Percentiles rank a stretch among this genome's conserved stretches.
phyloP scores from a whole-genome alignment of 2,113 vertebrate species.

The Campylomormyrus numenius region DNA sequence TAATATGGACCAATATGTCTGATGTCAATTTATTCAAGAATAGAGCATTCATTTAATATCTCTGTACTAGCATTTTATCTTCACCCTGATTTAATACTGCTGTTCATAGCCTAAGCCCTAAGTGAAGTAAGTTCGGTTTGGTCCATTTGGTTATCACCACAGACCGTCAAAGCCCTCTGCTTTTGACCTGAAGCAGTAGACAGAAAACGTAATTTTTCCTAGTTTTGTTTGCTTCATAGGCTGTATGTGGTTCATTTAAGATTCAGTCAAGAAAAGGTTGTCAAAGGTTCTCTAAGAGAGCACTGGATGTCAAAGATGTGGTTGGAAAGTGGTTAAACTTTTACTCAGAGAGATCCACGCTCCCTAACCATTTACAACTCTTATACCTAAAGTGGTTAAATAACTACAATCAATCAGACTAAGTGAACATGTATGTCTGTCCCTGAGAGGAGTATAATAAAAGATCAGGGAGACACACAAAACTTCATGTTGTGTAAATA shows the following conservation, averaged over 20 bases:
- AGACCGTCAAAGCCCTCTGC: not conserved
- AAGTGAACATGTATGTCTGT: not conserved
- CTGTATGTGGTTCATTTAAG: not conserved
- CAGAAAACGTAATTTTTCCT: not conserved
- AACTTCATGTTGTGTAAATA: not conserved
- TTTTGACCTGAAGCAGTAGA: not conserved
- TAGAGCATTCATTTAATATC: not conserved
- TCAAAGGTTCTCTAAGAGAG: not conserved
- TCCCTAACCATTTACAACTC: not conserved
- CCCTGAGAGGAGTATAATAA: not conserved
- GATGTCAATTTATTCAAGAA: slow-evolving; percentile 2
- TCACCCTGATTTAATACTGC: not conserved
- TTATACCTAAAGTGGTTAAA: not conserved
- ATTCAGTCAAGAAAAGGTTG: not conserved
- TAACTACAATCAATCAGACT: not conserved
- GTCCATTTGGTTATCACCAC: not conserved
- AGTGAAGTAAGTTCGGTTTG: not conserved
- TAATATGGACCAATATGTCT: not conserved
- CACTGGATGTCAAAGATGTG: not conserved
- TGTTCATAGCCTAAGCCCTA: not conserved
- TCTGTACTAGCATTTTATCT: not conserved
- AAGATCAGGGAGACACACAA: not conserved
- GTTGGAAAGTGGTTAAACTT: not conserved
- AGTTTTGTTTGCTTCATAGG: not conserved
- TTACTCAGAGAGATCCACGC: not conserved